These are phyloP conservation scores for Biston betularia DNA, from an alignment of 2,888 invertebrate species.

Conservation along the genomic window DNA sequence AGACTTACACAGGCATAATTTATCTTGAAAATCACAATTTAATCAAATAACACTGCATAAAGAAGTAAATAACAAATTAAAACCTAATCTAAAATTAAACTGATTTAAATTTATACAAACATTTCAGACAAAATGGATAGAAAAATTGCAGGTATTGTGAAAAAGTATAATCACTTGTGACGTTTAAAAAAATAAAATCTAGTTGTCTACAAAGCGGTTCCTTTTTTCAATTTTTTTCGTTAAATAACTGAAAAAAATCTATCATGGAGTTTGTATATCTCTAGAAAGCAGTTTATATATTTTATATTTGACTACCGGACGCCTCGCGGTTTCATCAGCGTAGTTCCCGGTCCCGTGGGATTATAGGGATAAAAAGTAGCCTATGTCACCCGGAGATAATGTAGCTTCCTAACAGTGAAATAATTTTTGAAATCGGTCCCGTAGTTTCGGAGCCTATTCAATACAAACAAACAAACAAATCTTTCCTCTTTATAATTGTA, in stretches of 20 bases:
- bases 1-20: constrained; percentile 84
- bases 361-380: too few species aligned
- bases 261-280: not conserved
- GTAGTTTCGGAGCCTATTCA: too few species aligned
- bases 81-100: constrained; percentile 73
- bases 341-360: too few species aligned
- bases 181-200: constrained; percentile 43
- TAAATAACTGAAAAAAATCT: not conserved
- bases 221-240: not conserved
- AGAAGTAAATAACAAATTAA: constrained; percentile 68
- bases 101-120: constrained; percentile 79
- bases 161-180: constrained; percentile 49
- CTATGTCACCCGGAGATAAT: too few species aligned
- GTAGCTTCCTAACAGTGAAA: too few species aligned
- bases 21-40: constrained; percentile 52
- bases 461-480: too few species aligned
- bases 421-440: too few species aligned
- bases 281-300: too few species aligned
- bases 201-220: constrained; percentile 35
- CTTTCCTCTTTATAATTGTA: too few species aligned
- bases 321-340: too few species aligned
- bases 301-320: too few species aligned
- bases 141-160: constrained; percentile 64
- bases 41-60: constrained; percentile 57
- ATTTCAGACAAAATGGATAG: constrained; percentile 69